Percentiles rank a stretch among this genome's conserved stretches.
These are phyloP conservation scores for Platalea minor DNA, from an alignment of 2,797 vertebrate genomes.

Conservation along the genomic window DNA sequence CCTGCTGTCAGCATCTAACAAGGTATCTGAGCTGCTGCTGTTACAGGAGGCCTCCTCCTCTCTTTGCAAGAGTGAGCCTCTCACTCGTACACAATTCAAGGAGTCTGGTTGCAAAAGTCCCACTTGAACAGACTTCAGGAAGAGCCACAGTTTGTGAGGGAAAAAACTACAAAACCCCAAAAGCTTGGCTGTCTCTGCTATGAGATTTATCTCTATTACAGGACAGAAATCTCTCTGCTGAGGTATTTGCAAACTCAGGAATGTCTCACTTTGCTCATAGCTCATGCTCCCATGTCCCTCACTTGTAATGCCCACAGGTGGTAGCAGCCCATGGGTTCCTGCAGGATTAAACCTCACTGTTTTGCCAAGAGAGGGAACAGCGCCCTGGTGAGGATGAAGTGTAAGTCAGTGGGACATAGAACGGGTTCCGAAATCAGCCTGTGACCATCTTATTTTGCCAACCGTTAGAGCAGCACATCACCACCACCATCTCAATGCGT, in stretches of 20 bases:
- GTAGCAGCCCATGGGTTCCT: not conserved
- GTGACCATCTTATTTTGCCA: not conserved
- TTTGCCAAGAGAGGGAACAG: not conserved
- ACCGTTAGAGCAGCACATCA: not conserved
- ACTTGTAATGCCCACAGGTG: not conserved
- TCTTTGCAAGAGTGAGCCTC: not conserved
- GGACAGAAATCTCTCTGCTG: not conserved
- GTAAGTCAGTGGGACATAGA: not conserved
- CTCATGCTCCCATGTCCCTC: rapidly evolving
- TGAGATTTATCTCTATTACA: not conserved
- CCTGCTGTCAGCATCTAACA: not conserved
- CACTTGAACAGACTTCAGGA: not conserved
- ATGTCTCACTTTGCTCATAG: rapidly evolving
- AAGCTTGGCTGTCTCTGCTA: not conserved
- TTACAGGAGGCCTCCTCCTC: not conserved
- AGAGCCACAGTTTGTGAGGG: not conserved
- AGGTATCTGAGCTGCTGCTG: not conserved
- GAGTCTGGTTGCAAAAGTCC: rapidly evolving
- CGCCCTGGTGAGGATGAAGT: not conserved
- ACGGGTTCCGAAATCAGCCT: not conserved
- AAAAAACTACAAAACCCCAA: not conserved
- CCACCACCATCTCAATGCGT: not conserved
- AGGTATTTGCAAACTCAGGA: not conserved
- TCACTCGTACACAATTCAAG: not conserved
- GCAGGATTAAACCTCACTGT: not conserved